Percentiles rank a stretch among this genome's conserved stretches.
These are phyloP conservation scores for Cylloceria caligata DNA, from an alignment of 2,888 invertebrate genomes.

Conservation along the genomic window DNA sequence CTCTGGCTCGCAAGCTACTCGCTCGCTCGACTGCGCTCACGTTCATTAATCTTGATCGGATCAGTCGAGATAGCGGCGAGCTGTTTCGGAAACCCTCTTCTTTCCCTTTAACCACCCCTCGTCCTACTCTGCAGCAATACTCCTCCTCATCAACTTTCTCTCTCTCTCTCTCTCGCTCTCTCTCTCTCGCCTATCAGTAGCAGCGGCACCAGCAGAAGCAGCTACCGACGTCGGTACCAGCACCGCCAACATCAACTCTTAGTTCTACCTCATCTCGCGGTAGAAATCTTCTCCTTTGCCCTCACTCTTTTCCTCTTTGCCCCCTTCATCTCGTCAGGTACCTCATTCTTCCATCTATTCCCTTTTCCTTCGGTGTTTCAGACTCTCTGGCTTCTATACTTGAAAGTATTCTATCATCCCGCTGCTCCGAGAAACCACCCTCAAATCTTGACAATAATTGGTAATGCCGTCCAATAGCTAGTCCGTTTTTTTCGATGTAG, in stretches of 20 bases:
- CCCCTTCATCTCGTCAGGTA: constrained; percentile 62
- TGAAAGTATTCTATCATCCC: constrained; percentile 60
- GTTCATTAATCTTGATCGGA: constrained; percentile 86
- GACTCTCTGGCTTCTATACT: constrained; percentile 66
- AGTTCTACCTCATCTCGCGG: constrained; percentile 65
- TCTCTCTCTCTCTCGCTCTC: constrained; percentile 59
- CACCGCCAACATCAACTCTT: constrained; percentile 57
- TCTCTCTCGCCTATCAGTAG: constrained; percentile 46
- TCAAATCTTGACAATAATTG: constrained; percentile 61
- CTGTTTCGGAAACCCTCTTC: constrained; percentile 84
- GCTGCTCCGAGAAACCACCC: constrained; percentile 68
- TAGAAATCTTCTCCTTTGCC: constrained; percentile 63
- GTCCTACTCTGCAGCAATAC: constrained; percentile 68
- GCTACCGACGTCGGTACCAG: constrained; percentile 62
- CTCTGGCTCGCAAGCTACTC: constrained; percentile 85
- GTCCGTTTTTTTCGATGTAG: constrained; percentile 59
- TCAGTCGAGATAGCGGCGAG: constrained; percentile 84
- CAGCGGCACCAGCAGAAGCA: constrained; percentile 58
- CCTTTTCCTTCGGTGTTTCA: constrained; percentile 69
- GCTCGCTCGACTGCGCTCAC: constrained; percentile 81
- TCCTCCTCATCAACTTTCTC: constrained; percentile 72
- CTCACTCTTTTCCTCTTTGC: constrained; percentile 70
- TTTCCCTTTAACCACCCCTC: constrained; percentile 78
- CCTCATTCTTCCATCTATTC: constrained; percentile 69
- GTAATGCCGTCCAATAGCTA: constrained; percentile 55